phyloP scores from a whole-genome alignment of 2,113 vertebrate genomes.

The Ictalurus furcatus region DNA sequence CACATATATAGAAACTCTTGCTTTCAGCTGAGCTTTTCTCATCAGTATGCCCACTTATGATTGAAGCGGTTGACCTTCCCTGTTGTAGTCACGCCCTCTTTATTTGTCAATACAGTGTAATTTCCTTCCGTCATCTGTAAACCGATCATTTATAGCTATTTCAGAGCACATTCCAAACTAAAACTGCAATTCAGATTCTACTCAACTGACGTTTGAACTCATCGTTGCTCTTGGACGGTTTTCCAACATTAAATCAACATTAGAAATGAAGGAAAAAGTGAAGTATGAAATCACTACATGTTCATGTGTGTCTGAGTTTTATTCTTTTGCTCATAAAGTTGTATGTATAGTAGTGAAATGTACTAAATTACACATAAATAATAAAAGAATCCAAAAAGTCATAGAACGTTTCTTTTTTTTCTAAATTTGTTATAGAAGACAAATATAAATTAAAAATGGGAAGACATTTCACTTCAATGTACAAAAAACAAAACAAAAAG shows the following conservation, averaged over 20 bases:
- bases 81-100: neutral
- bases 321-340: neutral
- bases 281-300: neutral
- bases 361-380: neutral
- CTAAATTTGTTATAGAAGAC: neutral
- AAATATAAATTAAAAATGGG: neutral
- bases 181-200: neutral
- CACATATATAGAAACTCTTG: neutral
- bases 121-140: neutral
- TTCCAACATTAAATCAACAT: neutral
- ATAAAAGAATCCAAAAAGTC: neutral
- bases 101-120: neutral
- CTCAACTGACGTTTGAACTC: neutral
- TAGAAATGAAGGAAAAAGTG: neutral
- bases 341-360: no score
- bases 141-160: neutral
- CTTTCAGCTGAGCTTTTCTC: neutral
- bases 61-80: neutral
- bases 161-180: neutral
- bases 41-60: neutral
- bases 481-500: neutral
- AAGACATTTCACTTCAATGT: constrained; percentile 11
- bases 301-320: neutral
- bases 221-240: no score
- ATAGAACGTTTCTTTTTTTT: neutral